Base-by-base conservation (phyloP, 2,797 vertebrate genomes). In the Karalla daura region DNA sequence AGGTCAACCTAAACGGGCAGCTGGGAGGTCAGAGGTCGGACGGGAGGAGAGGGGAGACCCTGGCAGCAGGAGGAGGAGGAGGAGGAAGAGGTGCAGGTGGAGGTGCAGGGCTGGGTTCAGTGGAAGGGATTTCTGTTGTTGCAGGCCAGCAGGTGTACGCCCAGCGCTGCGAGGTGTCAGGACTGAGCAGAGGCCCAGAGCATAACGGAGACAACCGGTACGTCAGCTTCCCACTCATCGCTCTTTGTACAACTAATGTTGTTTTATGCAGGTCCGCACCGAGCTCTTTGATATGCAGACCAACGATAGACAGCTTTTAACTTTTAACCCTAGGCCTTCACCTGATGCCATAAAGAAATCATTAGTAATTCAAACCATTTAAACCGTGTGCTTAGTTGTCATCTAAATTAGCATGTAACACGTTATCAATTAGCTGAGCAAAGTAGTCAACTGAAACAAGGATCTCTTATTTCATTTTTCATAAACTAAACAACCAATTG, bases 1-100 rank as follows among this genome's bases (percentile, higher is more conserved):
- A 94, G 88, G 88, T 92, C 86, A 94, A 93, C 83, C 83, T 91
- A 25, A 97, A 97, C 35, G 96, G 96, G 88, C 95, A 97, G 89
- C 86, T 89, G 65, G 92, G 90, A 91, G 96, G 97, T 96, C 96
- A 97, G 96, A 97, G 96, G 95, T 97, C 94, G 85, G 96, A 98
- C 80, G 92, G 91, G 79, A 95, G 94, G 92, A 94, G 89, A 90
- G 93, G 89, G 86, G 93, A 94, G 76, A 69, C 70, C 45, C 49
- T 85, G 65, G 86, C 60, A 64, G 61, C 61, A 21, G 84, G 88
- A 84, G 93, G 88, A 81, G 84, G 88, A 84, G 93, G 88, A 81
- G 86, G 85, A 60, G 81, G 83, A 78, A 78, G 64, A 86, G 83
- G 69, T 63, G 86, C 69, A 84, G 88, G 63, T 77, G 83, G 81